Evolutionary conservation across 1,140 invertebrate species (phyloP).

Genomic region (Drosophila nigromelanica): DNA sequence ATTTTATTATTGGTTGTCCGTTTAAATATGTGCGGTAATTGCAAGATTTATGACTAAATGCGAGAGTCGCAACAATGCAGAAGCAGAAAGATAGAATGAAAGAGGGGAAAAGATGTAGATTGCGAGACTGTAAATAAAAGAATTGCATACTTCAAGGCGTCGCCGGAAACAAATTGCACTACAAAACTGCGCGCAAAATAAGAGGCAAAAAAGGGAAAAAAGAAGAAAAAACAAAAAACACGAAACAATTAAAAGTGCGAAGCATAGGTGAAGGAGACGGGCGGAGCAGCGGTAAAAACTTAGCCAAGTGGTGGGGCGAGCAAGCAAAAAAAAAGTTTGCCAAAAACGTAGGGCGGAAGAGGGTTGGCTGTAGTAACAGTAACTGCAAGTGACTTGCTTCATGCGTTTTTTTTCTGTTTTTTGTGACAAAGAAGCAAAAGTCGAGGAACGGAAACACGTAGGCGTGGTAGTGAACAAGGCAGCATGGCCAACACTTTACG

Average conservation of each 20-base stretch:
- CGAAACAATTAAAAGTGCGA: constrained; percentile 71
- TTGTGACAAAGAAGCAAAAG: constrained; percentile 80
- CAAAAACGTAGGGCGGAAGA: constrained; percentile 46
- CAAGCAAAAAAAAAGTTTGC: constrained; percentile 56
- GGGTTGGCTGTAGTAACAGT: constrained; percentile 25
- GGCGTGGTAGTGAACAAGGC: constrained; percentile 34
- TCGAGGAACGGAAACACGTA: constrained; percentile 48
- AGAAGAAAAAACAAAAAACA: constrained; percentile 40
- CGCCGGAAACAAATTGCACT: constrained; percentile 50
- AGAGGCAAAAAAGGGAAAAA: constrained; percentile 7
- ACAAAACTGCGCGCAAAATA: constrained; percentile 18
- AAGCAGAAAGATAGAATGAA: constrained; percentile 24
- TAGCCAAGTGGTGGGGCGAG: constrained; percentile 52
- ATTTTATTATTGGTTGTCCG: constrained; percentile 13
- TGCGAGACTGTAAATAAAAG: constrained; percentile 7
- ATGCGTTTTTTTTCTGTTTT: constrained; percentile 15
- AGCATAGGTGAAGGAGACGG: constrained; percentile 3
- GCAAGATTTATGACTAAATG: constrained; percentile 31
- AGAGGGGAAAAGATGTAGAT: not conserved
- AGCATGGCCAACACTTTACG: constrained; percentile 62
- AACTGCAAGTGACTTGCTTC: constrained; percentile 69
- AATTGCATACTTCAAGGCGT: constrained; percentile 49
- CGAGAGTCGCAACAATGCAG: not conserved
- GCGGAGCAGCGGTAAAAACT: constrained; percentile 30
- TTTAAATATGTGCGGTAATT: constrained; percentile 19